A percentile compares a stretch with the other conserved stretches of the same genome.
phyloP scores from a whole-genome alignment of 2,888 invertebrate genomes.

The Melanostoma mellinum region DNA sequence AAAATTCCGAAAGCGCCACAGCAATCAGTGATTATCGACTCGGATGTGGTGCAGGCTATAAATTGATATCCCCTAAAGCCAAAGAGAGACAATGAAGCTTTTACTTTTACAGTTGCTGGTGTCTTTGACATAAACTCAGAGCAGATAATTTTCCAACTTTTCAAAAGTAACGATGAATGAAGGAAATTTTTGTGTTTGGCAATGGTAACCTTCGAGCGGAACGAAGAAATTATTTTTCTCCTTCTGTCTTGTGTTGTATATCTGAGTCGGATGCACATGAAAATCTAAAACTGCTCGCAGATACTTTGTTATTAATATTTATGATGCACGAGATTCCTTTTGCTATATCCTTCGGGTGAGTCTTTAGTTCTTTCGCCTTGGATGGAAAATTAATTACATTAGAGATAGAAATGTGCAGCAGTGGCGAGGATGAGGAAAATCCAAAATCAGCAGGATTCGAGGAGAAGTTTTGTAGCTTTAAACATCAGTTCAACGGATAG shows the following conservation, averaged over 20 bases:
- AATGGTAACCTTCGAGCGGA: constrained; percentile 27
- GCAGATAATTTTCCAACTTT: constrained; percentile 34
- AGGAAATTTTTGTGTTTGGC: constrained; percentile 5
- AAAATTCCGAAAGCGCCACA: constrained; percentile 62
- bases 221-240: constrained; percentile 31
- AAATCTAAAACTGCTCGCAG: constrained; percentile 33
- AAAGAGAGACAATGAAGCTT: background rate
- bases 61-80: constrained; percentile 40
- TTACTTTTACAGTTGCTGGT: constrained; percentile 6
- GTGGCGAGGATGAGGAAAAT: constrained; percentile 24
- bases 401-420: constrained; percentile 36
- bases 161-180: constrained; percentile 2
- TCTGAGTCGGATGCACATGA: constrained; percentile 30
- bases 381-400: constrained; percentile 64
- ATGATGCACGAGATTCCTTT: constrained; percentile 40
- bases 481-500: background rate
- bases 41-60: constrained; percentile 11
- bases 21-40: constrained; percentile 43
- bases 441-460: constrained; percentile 50
- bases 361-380: constrained; percentile 35
- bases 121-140: constrained; percentile 1
- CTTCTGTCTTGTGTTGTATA: constrained; percentile 1
- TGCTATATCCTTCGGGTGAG: background rate
- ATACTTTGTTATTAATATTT: constrained; percentile 63
- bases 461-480: constrained; percentile 21